phyloP scores from a whole-genome alignment of 1,140 invertebrate species.

The Pseudomyrmex flavicornis region DNA sequence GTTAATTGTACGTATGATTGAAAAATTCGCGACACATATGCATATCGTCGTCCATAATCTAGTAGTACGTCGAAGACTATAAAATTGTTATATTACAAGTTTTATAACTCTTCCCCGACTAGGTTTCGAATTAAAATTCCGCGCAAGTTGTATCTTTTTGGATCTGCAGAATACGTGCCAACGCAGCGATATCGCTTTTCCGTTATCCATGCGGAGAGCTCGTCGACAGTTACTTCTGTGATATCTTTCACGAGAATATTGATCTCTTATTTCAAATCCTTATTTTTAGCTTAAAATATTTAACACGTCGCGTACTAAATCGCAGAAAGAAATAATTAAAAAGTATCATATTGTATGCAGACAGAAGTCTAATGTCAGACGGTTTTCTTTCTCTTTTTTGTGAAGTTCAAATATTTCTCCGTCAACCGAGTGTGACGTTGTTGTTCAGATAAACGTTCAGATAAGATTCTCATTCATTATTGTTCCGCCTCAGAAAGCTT shows the following conservation, averaged over 20 bases:
- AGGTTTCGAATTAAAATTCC: conserved; percentile 47
- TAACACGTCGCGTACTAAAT: no score
- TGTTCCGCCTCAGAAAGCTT: not conserved
- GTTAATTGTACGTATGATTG: no score
- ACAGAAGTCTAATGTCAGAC: no score
- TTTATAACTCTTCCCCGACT: conserved; percentile 13
- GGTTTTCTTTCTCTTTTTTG: no score
- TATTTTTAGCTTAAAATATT: no score
- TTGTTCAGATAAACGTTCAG: no score
- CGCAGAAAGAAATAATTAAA: no score
- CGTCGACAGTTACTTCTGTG: conserved; percentile 49
- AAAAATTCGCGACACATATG: no score
- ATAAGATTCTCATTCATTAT: not conserved
- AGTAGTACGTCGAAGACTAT: not conserved
- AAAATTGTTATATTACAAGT: conserved; percentile 32
- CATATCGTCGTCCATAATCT: not conserved
- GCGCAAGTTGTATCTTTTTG: conserved; percentile 49
- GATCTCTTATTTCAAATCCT: not conserved
- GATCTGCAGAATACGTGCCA: conserved; percentile 53
- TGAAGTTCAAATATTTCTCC: no score
- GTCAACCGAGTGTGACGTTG: no score
- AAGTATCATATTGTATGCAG: no score
- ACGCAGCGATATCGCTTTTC: conserved; percentile 51
- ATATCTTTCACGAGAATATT: conserved; percentile 38
- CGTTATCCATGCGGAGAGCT: conserved; percentile 35